Percentiles rank a stretch among this genome's conserved stretches.
Evolutionary conservation across 2,797 vertebrate species (phyloP).

Genomic region (Typhlichthys eigenmanni): DNA sequence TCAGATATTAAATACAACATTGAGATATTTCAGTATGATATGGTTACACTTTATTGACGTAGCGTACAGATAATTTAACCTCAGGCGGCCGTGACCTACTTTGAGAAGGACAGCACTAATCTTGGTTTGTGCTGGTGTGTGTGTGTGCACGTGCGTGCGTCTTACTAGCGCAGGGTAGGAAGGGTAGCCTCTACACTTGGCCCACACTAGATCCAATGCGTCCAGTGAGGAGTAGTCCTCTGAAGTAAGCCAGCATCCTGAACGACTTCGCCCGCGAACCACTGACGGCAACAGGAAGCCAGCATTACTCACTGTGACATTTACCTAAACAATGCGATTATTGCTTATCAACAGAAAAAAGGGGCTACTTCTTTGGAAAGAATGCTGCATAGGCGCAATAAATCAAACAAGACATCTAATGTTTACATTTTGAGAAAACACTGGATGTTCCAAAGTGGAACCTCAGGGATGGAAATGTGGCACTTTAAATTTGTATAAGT

Average conservation of each 20-base stretch:
- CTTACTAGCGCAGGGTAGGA: conserved; percentile 97
- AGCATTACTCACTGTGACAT: not conserved
- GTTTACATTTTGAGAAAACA: too few relatives aligned
- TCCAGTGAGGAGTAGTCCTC: conserved; percentile 94
- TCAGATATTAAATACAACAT: too few relatives aligned
- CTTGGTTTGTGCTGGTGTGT: not conserved
- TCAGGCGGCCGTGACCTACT: too few relatives aligned
- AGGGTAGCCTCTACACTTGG: conserved; percentile 96
- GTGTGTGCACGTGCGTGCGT: not conserved
- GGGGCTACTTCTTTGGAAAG: too few relatives aligned
- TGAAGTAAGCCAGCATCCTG: conserved; percentile 91
- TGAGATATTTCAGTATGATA: too few relatives aligned
- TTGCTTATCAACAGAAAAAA: too few relatives aligned
- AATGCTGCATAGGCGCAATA: too few relatives aligned
- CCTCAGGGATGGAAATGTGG: not conserved
- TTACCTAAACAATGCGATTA: too few relatives aligned
- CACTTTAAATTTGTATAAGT: not conserved
- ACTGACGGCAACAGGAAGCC: conserved; percentile 71
- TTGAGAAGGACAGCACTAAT: not conserved
- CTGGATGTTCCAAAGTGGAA: too few relatives aligned
- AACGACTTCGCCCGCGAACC: conserved; percentile 87
- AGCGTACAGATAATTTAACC: too few relatives aligned
- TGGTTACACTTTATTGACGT: too few relatives aligned
- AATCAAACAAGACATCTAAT: too few relatives aligned
- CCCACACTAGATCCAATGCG: conserved; percentile 96